Evolutionary conservation across 2,113 vertebrate species (phyloP).

Genomic region (Elachura formosa): DNA sequence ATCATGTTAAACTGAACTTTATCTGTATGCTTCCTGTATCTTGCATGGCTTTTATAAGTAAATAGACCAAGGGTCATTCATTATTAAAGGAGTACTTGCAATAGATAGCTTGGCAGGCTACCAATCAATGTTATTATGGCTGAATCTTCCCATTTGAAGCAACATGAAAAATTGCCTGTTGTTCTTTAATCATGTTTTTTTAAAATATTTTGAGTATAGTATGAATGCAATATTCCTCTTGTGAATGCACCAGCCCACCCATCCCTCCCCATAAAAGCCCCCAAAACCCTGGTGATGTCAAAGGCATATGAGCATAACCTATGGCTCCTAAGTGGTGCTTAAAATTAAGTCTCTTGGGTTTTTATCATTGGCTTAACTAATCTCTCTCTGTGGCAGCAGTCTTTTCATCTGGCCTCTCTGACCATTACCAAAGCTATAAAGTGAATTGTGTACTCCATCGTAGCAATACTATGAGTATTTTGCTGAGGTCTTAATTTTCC

Average conservation of each 20-base stretch:
- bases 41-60: not conserved
- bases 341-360: not conserved
- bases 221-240: not conserved
- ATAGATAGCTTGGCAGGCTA: not conserved
- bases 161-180: not conserved
- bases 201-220: not conserved
- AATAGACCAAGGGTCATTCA: not conserved
- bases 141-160: not conserved
- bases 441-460: not conserved
- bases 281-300: not conserved
- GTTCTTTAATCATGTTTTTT: not conserved
- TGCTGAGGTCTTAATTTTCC: not conserved
- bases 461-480: not conserved
- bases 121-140: not conserved
- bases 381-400: not conserved
- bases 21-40: not conserved
- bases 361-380: not conserved
- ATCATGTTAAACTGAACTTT: not conserved
- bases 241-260: not conserved
- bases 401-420: not conserved
- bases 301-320: not conserved
- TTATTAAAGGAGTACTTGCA: not conserved
- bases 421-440: not conserved
- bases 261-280: rapidly evolving
- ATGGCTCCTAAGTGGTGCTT: not conserved